A percentile compares a stretch with the other conserved stretches of the same genome.
Conservation (phyloP, 2,888 invertebrate genomes). For the Melanargia galathea region DNA sequence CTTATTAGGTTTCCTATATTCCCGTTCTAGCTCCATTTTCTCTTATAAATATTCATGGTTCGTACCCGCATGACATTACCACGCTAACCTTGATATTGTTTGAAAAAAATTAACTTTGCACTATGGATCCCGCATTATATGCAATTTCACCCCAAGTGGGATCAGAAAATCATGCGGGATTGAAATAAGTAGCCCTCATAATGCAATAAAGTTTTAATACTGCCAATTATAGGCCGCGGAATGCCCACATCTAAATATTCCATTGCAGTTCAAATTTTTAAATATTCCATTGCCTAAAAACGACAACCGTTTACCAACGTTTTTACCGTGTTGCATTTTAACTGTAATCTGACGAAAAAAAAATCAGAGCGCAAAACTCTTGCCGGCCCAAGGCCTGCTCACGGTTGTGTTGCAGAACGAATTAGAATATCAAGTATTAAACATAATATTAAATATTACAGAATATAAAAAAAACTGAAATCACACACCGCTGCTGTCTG, state of each 20-base stretch:
- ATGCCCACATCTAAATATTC: neutral
- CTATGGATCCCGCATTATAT: neutral
- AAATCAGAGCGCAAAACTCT: conserved; percentile 30
- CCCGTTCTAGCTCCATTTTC: too few species aligned
- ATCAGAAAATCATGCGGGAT: conserved; percentile 2
- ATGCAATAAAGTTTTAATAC: neutral
- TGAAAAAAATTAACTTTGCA: neutral
- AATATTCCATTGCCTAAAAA: conserved; percentile 17
- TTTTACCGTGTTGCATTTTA: conserved; percentile 25
- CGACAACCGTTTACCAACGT: conserved; percentile 7
- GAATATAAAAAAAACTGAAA: neutral
- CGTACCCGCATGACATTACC: neutral
- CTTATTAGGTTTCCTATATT: too few species aligned
- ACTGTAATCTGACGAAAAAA: conserved; percentile 25
- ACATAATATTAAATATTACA: too few species aligned
- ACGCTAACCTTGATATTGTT: neutral
- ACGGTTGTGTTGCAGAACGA: conserved; percentile 17
- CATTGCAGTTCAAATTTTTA: conserved; percentile 1
- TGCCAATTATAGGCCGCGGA: neutral
- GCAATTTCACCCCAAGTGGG: neutral
- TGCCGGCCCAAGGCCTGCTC: conserved; percentile 27
- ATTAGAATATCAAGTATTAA: conserved; percentile 5
- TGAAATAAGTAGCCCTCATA: neutral
- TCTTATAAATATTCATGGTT: neutral
- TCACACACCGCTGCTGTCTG: neutral